These are phyloP conservation scores for Labeo catla DNA, from an alignment of 2,113 vertebrate genomes.

Conservation along the genomic window DNA sequence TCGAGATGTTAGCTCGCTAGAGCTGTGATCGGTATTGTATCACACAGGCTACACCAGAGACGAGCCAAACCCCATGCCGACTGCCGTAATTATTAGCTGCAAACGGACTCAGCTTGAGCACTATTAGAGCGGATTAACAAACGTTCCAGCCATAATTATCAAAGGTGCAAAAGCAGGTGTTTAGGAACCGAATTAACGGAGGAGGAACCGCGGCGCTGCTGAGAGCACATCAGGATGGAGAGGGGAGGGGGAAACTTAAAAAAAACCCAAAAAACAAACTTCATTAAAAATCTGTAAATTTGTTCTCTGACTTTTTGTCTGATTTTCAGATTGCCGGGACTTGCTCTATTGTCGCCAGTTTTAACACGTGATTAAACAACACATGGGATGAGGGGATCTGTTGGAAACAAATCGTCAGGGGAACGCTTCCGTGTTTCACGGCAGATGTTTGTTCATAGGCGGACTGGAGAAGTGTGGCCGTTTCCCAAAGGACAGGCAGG, in stretches of 20 bases:
- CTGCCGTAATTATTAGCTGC: conserved; percentile 82
- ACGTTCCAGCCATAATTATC: conserved; percentile 81
- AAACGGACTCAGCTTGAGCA: conserved; percentile 78
- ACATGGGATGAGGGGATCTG: conserved; percentile 53
- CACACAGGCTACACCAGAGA: conserved; percentile 69
- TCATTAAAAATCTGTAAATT: conserved; percentile 70
- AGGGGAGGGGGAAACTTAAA: neutral
- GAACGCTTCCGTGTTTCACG: conserved; percentile 62
- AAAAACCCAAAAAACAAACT: conserved; percentile 29
- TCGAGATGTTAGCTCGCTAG: conserved; percentile 49
- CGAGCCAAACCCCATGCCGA: conserved; percentile 72
- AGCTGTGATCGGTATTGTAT: conserved; percentile 43
- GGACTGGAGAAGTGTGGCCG: conserved; percentile 65
- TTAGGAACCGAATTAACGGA: conserved; percentile 75
- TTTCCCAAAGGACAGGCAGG: conserved; percentile 44
- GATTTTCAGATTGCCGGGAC: conserved; percentile 59
- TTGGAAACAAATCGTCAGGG: conserved; percentile 63
- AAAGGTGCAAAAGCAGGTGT: conserved; percentile 72
- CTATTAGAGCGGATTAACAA: conserved; percentile 81
- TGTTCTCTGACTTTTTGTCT: conserved; percentile 63
- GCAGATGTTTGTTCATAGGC: conserved; percentile 72
- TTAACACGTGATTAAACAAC: conserved; percentile 74
- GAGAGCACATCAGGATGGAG: conserved; percentile 54
- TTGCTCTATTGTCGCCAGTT: conserved; percentile 60
- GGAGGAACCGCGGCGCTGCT: conserved; percentile 64